These are phyloP conservation scores for Dusona sp. DNA, from an alignment of 2,888 invertebrate genomes.

Conservation along the genomic window DNA sequence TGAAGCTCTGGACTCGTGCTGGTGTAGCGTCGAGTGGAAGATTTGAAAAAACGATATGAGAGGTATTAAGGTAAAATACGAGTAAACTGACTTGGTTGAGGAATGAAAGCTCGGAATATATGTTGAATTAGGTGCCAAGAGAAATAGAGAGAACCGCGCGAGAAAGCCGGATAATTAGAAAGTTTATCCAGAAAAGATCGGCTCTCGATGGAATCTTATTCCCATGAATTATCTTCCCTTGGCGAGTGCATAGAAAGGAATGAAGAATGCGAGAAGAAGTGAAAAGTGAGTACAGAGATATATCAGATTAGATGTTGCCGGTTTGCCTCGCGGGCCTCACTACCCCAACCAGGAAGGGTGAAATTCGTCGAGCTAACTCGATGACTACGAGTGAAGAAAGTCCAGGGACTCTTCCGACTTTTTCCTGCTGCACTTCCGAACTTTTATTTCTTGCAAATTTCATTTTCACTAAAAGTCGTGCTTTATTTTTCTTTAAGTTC, in stretches of 20 bases:
- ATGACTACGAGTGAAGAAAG: constrained; percentile 47
- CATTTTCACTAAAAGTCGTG: not conserved
- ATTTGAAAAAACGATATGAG: constrained; percentile 35
- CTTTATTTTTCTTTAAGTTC: not conserved
- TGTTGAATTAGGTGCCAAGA: constrained; percentile 22
- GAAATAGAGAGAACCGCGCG: constrained; percentile 36
- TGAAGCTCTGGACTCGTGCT: not conserved
- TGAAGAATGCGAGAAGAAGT: constrained; percentile 41
- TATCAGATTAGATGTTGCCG: constrained; percentile 62
- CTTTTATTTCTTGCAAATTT: constrained; percentile 26
- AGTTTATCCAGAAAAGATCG: constrained; percentile 76
- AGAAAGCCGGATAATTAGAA: constrained; percentile 76
- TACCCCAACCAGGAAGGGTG: constrained; percentile 25
- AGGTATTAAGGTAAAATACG: constrained; percentile 14
- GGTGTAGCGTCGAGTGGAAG: constrained; percentile 14
- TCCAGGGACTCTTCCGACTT: constrained; percentile 9
- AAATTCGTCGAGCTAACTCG: constrained; percentile 59
- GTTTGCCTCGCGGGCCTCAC: constrained; percentile 43
- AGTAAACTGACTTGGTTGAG: constrained; percentile 11
- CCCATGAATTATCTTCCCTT: constrained; percentile 76
- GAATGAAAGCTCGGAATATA: constrained; percentile 27
- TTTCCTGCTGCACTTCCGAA: constrained; percentile 4
- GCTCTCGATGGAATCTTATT: constrained; percentile 73
- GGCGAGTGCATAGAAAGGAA: constrained; percentile 41
- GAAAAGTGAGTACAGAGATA: constrained; percentile 53